Evolutionary conservation across 2,888 invertebrate species (phyloP).

Genomic region (Zaprionus bogoriensis): DNA sequence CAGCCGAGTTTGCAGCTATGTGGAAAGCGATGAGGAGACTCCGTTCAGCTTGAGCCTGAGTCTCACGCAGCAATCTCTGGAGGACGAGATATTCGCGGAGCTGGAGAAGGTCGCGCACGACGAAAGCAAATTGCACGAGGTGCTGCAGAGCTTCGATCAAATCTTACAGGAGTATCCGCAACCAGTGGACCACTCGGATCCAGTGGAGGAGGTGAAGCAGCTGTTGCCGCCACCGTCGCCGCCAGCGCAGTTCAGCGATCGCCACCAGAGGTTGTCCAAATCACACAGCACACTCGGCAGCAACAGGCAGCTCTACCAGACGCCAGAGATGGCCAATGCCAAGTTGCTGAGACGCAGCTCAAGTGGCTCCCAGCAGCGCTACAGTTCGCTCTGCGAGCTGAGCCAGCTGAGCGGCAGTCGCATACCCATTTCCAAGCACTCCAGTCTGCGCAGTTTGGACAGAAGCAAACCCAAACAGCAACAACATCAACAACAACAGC

Average conservation of each 20-base stretch:
- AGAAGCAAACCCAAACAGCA: slow-evolving; percentile 13
- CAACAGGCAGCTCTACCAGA: slow-evolving; percentile 59
- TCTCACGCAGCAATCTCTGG: slow-evolving; percentile 80
- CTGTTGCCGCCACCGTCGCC: slow-evolving; percentile 42
- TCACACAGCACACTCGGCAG: slow-evolving; percentile 87
- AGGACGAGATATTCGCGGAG: slow-evolving; percentile 83
- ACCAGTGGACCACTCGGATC: background rate
- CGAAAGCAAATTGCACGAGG: slow-evolving; percentile 83
- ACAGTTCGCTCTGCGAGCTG: slow-evolving; percentile 83
- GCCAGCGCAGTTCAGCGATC: slow-evolving; percentile 47
- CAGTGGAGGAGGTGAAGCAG: slow-evolving; percentile 9
- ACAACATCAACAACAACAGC: slow-evolving; percentile 36
- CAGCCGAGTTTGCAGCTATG: slow-evolving; percentile 49
- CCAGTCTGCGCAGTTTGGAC: slow-evolving; percentile 69
- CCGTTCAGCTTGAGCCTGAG: slow-evolving; percentile 74
- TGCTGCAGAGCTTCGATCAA: slow-evolving; percentile 84
- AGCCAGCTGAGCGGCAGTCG: slow-evolving; percentile 84
- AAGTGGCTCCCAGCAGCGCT: slow-evolving; percentile 45
- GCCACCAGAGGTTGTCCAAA: slow-evolving; percentile 84
- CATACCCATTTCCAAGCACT: slow-evolving; percentile 84
- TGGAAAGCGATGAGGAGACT: slow-evolving; percentile 81
- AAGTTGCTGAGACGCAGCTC: slow-evolving; percentile 50
- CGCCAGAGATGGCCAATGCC: slow-evolving; percentile 54
- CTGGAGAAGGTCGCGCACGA: slow-evolving; percentile 82
- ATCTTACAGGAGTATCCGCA: slow-evolving; percentile 83